Evolutionary conservation across 2,113 vertebrate genomes (phyloP).

Genomic region (Thryonomys swinderianus): DNA sequence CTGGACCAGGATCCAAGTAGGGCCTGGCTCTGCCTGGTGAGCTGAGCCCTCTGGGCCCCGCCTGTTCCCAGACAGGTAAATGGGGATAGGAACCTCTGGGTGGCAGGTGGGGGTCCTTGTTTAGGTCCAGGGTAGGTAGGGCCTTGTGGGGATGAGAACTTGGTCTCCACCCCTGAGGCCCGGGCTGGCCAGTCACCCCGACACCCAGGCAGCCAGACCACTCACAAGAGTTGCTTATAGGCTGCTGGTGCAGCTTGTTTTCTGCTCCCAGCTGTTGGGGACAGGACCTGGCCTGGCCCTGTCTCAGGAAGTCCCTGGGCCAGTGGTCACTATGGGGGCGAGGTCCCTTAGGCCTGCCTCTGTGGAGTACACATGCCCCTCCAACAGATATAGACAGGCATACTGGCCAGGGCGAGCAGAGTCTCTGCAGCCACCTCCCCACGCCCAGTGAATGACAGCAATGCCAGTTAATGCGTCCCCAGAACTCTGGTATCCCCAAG

Average conservation of each 20-base stretch:
- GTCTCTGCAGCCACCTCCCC: not conserved
- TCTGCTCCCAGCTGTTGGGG: not conserved
- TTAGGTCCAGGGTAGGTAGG: not conserved
- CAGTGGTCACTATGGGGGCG: not conserved
- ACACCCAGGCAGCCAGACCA: not conserved
- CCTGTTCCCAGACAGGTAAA: not conserved
- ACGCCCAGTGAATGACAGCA: not conserved
- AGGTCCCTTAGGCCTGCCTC: not conserved
- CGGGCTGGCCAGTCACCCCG: not conserved
- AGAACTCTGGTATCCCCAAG: not conserved
- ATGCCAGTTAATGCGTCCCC: not conserved
- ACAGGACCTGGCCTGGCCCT: not conserved
- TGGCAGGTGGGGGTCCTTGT: too few relatives aligned
- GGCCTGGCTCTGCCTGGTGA: not conserved
- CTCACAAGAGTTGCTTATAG: not conserved
- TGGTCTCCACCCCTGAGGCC: not conserved
- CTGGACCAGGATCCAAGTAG: not conserved
- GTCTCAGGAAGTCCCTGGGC: not conserved
- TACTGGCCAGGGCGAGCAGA: not conserved
- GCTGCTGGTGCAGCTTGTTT: not conserved
- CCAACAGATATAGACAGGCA: not conserved
- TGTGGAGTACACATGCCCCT: not conserved
- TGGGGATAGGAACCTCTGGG: not conserved
- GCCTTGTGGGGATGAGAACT: not conserved
- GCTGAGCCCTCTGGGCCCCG: not conserved